phyloP scores from a whole-genome alignment of 2,888 invertebrate species.

The Drosophila robusta region DNA sequence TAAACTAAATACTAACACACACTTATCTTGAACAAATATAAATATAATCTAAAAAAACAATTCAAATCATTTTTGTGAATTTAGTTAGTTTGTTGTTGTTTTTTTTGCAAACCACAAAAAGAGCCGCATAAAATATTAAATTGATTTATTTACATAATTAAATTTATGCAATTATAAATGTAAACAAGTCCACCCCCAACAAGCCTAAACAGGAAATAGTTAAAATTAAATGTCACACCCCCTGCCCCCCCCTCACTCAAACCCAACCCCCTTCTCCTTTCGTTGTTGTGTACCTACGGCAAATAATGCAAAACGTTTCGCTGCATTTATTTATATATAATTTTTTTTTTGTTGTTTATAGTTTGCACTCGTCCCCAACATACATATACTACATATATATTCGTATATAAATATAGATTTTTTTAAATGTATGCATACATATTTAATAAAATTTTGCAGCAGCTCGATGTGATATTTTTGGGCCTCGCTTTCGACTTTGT shows the following conservation, averaged over 20 bases:
- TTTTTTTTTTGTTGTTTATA: conserved; percentile 29
- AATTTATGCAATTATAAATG: conserved; percentile 77
- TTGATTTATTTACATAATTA: conserved; percentile 76
- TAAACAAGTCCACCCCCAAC: conserved; percentile 50
- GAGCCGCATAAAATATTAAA: conserved; percentile 67
- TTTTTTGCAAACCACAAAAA: conserved; percentile 25
- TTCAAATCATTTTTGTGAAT: conserved; percentile 51
- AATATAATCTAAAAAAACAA: conserved; percentile 51
- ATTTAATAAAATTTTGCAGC: conserved; percentile 71
- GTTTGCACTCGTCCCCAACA: conserved; percentile 6
- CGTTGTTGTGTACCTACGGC: conserved; percentile 46
- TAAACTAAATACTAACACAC: conserved; percentile 35
- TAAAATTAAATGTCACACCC: conserved; percentile 8
- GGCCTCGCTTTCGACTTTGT: conserved; percentile 26
- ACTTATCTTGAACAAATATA: conserved; percentile 28
- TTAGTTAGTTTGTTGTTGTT: conserved; percentile 55
- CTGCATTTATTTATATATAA: conserved; percentile 62
- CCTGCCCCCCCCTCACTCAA: not conserved
- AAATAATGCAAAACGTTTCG: conserved; percentile 67
- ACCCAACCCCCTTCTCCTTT: conserved; percentile 5
- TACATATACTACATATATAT: conserved; percentile 4
- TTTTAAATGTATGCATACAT: conserved; percentile 58
- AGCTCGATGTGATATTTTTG: conserved; percentile 61
- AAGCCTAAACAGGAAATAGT: conserved; percentile 36
- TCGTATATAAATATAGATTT: conserved; percentile 27